phyloP scores from a whole-genome alignment of 2,797 vertebrate species.

The Mormyrus proboscirostris region DNA sequence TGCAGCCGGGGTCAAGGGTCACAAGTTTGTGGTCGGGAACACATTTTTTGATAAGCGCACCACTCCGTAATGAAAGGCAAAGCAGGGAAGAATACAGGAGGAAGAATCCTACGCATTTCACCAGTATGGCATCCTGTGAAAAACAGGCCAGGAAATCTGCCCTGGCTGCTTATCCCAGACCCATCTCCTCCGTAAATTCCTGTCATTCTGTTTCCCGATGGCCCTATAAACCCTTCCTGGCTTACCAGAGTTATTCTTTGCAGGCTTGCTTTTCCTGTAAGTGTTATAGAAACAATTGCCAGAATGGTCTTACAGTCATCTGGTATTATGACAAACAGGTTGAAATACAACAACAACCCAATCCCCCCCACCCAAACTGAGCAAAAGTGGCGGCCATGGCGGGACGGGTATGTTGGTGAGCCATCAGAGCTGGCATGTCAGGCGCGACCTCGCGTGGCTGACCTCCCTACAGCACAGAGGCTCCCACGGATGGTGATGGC shows the following conservation, averaged over 20 bases:
- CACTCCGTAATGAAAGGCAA: background rate
- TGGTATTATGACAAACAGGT: background rate
- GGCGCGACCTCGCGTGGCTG: conserved; percentile 19
- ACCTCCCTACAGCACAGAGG: background rate
- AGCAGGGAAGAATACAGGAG: background rate
- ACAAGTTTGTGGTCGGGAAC: background rate
- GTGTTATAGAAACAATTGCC: background rate
- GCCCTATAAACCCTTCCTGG: background rate
- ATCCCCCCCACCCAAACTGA: background rate
- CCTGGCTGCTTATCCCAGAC: background rate
- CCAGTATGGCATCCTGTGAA: background rate
- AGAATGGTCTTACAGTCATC: background rate
- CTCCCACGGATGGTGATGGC: background rate
- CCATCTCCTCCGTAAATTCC: background rate
- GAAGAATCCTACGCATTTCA: background rate
- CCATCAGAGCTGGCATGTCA: background rate
- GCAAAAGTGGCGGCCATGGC: background rate
- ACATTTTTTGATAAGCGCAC: background rate
- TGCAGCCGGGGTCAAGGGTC: conserved; percentile 68
- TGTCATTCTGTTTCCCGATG: background rate
- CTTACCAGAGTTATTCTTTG: background rate
- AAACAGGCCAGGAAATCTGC: background rate
- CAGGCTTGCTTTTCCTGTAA: background rate
- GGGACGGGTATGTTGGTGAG: background rate
- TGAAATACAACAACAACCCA: background rate